These are phyloP conservation scores for Hepsetus odoe DNA, from an alignment of 2,113 vertebrate genomes.

Conservation along the genomic window DNA sequence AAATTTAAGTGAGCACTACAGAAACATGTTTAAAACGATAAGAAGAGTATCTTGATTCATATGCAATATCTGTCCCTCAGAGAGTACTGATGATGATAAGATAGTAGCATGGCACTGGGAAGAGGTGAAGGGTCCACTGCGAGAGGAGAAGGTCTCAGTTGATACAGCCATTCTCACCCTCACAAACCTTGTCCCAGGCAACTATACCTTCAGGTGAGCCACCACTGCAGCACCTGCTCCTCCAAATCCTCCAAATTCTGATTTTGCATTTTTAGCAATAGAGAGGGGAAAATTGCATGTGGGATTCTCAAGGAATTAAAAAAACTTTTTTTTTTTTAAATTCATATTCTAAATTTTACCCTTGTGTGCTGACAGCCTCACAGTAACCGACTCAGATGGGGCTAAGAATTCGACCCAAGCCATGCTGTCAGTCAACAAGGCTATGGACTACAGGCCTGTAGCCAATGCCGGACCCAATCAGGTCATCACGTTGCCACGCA, in stretches of 20 bases:
- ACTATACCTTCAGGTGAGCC: conserved; percentile 92
- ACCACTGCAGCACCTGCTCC: background rate
- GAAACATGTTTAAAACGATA: no score
- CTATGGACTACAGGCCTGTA: conserved; percentile 92
- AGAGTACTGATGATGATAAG: conserved; percentile 95
- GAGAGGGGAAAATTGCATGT: background rate
- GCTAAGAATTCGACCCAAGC: conserved; percentile 89
- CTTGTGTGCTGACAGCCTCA: conserved; percentile 76
- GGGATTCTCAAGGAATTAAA: background rate
- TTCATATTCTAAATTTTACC: background rate
- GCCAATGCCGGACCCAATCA: conserved; percentile 93
- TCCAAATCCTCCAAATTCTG: background rate
- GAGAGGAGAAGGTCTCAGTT: conserved; percentile 92
- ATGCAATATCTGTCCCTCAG: conserved; percentile 66
- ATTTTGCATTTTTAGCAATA: no score
- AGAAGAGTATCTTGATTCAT: background rate
- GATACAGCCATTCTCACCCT: conserved; percentile 86
- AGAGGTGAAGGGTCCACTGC: conserved; percentile 91
- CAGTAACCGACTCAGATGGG: conserved; percentile 92
- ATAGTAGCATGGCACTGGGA: conserved; percentile 95
- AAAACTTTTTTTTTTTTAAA: background rate
- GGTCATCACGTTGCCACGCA: conserved; percentile 93
- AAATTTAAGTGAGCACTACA: no score
- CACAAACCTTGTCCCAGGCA: conserved; percentile 90
- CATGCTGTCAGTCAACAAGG: conserved; percentile 88